Conservation (phyloP, 1,140 invertebrate species). For the Phthorimaea operculella region DNA sequence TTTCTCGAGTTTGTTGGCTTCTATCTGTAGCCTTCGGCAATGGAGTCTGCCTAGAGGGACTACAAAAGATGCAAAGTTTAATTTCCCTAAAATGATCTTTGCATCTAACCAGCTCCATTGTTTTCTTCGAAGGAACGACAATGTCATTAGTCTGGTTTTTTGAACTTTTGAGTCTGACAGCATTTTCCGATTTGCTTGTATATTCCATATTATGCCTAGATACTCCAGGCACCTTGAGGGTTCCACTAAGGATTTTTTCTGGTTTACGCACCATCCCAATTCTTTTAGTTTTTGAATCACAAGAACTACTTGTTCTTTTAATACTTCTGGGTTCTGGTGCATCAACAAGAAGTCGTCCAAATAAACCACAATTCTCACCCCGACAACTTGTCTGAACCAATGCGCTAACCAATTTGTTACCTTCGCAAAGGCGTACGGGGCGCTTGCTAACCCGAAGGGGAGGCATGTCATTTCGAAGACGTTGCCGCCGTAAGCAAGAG, state of each 20-base stretch:
- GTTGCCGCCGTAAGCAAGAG: conserved; percentile 9
- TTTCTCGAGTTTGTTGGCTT: conserved; percentile 14
- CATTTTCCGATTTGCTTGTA: conserved; percentile 8
- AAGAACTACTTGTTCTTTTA: neutral
- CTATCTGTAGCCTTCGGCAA: conserved; percentile 10
- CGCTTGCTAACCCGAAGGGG: conserved; percentile 27
- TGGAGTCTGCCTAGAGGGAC: conserved; percentile 57
- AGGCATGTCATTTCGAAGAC: conserved; percentile 25
- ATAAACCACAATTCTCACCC: conserved; percentile 21
- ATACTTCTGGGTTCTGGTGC: conserved; percentile 9
- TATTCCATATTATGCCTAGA: conserved; percentile 15
- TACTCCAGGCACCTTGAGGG: conserved; percentile 6
- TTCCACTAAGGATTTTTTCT: conserved; percentile 3
- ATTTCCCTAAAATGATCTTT: conserved; percentile 8
- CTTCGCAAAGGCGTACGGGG: conserved; percentile 24
- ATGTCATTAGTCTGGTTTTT: neutral
- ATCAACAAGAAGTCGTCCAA: conserved; percentile 23
- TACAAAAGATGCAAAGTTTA: conserved; percentile 63
- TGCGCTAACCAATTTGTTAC: conserved; percentile 27
- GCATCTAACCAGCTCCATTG: conserved; percentile 3
- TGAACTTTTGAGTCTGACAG: conserved; percentile 10
- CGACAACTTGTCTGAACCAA: conserved; percentile 8
- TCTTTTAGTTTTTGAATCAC: conserved; percentile 1
- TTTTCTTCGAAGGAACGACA: neutral
- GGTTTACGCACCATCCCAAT: conserved; percentile 10